Percentiles rank a stretch among this genome's conserved stretches.
These are phyloP conservation scores for Lepisosteus oculatus DNA, from an alignment of 2,113 vertebrate genomes.

Conservation along the genomic window DNA sequence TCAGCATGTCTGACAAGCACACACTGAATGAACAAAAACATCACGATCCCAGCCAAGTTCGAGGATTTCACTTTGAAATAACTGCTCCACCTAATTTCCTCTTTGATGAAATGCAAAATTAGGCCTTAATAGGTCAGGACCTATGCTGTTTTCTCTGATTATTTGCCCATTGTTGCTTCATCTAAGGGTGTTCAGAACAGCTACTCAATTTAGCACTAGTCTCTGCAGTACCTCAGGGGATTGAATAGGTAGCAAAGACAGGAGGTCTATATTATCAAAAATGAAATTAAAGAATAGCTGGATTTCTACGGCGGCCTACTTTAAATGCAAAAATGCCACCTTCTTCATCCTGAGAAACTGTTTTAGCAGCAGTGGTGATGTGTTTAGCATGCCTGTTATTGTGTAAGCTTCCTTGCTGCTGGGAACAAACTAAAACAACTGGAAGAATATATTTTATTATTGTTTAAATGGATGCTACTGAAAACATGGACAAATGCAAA, in stretches of 20 bases:
- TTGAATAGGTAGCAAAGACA: conserved; percentile 9
- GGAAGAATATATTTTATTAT: conserved; percentile 17
- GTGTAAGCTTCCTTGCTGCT: conserved; percentile 21
- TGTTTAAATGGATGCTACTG: conserved; percentile 2
- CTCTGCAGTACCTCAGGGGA: neutral
- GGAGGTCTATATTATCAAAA: conserved; percentile 27
- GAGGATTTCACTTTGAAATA: neutral
- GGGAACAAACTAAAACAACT: conserved; percentile 29
- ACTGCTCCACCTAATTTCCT: conserved; percentile 2
- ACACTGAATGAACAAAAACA: no score
- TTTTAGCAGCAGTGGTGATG: conserved; percentile 19
- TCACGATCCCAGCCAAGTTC: no score
- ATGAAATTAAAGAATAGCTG: conserved; percentile 37
- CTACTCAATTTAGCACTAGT: conserved; percentile 5
- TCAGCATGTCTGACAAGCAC: no score
- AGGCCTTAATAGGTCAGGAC: neutral
- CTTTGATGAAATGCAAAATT: conserved; percentile 9
- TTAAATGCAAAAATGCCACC: conserved; percentile 37
- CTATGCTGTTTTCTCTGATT: conserved; percentile 5
- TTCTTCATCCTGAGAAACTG: conserved; percentile 25
- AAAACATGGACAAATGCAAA: no score
- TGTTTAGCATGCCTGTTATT: conserved; percentile 34
- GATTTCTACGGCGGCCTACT: conserved; percentile 30
- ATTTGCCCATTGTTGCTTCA: neutral
- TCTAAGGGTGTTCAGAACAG: neutral